phyloP scores from a whole-genome alignment of 2,888 invertebrate genomes.

The Agrochola circellaris region DNA sequence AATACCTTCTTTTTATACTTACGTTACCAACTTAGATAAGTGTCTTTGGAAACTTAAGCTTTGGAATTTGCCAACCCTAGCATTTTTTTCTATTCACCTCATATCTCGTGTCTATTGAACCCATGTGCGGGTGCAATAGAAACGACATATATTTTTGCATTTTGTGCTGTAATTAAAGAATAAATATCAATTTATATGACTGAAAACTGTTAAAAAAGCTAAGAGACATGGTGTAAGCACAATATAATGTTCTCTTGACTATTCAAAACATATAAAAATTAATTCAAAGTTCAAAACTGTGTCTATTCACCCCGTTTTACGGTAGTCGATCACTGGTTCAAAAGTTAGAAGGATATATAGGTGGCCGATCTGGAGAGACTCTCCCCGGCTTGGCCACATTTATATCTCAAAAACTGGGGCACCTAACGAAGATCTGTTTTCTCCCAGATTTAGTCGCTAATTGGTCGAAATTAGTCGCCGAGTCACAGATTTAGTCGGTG shows the following conservation, averaged over 20 bases:
- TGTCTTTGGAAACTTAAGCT: not conserved
- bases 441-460: too few species aligned
- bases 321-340: too few species aligned
- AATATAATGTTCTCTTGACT: conserved; percentile 37
- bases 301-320: conserved; percentile 27
- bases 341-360: too few species aligned
- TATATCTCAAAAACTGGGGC: too few species aligned
- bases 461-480: too few species aligned
- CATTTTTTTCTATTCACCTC: conserved; percentile 37
- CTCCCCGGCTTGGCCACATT: too few species aligned
- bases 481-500: too few species aligned
- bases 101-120: conserved; percentile 42
- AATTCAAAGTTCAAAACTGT: conserved; percentile 40
- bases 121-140: conserved; percentile 48
- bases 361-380: too few species aligned
- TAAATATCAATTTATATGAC: conserved; percentile 24
- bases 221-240: conserved; percentile 36
- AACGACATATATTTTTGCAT: conserved; percentile 45
- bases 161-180: conserved; percentile 42
- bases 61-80: conserved; percentile 35
- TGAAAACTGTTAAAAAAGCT: conserved; percentile 43
- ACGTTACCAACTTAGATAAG: too few species aligned
- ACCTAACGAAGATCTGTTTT: too few species aligned
- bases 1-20: too few species aligned
- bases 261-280: conserved; percentile 37